phyloP scores from a whole-genome alignment of 2,888 invertebrate genomes.

The Diogma glabrata region DNA sequence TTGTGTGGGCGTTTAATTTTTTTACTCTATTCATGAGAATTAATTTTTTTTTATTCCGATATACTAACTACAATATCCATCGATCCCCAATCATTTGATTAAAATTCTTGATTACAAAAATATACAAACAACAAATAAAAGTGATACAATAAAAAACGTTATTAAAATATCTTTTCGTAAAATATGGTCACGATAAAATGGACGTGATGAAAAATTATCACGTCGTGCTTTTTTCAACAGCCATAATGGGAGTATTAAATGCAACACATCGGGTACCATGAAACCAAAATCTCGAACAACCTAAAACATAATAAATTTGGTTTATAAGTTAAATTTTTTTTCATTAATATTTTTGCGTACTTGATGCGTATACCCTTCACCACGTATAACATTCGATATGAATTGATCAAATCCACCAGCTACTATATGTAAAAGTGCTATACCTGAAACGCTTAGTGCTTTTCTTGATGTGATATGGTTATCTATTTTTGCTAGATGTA shows the following conservation, averaged over 20 bases:
- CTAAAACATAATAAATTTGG: slow-evolving; percentile 23
- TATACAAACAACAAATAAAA: slow-evolving; percentile 34
- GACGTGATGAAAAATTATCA: slow-evolving; percentile 30
- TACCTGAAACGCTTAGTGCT: slow-evolving; percentile 44
- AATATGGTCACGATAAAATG: slow-evolving; percentile 33
- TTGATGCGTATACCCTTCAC: slow-evolving; percentile 54
- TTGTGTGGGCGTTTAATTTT: too few relatives aligned
- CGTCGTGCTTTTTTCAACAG: slow-evolving; percentile 34
- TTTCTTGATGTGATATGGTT: slow-evolving; percentile 42
- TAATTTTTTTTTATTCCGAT: too few relatives aligned
- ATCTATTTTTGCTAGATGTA: slow-evolving; percentile 43
- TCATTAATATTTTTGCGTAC: slow-evolving; percentile 27
- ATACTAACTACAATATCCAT: too few relatives aligned
- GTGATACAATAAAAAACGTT: slow-evolving; percentile 27
- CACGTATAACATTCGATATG: slow-evolving; percentile 47
- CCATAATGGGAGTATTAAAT: slow-evolving; percentile 46
- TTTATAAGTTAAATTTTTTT: neutral
- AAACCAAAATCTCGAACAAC: slow-evolving; percentile 52
- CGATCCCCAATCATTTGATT: too few relatives aligned
- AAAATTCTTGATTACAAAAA: slow-evolving; percentile 37
- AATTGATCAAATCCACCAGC: slow-evolving; percentile 56
- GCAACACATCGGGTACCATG: slow-evolving; percentile 54
- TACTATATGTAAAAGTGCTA: slow-evolving; percentile 48
- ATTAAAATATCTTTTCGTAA: slow-evolving; percentile 26
- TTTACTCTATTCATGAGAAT: too few relatives aligned